Evolutionary conservation across 1,140 invertebrate genomes (phyloP), one percentile per base, ranked within the genome.

Genomic region (Atopsyche davidsoni): DNA sequence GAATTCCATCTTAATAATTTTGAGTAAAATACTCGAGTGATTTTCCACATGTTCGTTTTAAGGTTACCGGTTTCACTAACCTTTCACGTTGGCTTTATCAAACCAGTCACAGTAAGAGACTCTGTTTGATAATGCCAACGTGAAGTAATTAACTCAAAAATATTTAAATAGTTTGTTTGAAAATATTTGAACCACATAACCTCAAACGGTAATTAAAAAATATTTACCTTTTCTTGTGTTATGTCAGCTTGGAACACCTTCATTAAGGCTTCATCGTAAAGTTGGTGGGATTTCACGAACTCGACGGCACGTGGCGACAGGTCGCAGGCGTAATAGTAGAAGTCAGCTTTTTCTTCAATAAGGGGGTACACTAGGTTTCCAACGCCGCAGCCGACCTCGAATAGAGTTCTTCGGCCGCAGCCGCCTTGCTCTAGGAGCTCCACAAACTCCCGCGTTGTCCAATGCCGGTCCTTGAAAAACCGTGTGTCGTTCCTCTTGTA

Each of bases 401-500:
- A 69, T 22, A 86, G 74, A 2, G 73, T 64, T 44, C 70, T 63
- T 45, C 55, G 57, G 17, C 25, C 9, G 9, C 64, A 36, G 3
- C 65, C 65, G 7, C 64, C 54, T 40, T 75, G 65, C 3, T 70
- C 67, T 25, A 67, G 64, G 11, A 99, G 70, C 66, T 98, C 93
- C 57, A 82, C 64, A 72, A 99, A 97, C 71, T 99, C 96, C 61
- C 91, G 75, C 44, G 82, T 89, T 2, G 92, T 97, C 96, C 96
- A 99, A 66, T 98, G 92, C 14, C 96, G 78, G 71, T 98, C 94
- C 72, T 94, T 94, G 65, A 98, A 99, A 65, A 99, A 99, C 58
- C 84, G 77, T 0, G 79, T 85, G 59, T 87, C 85, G 65, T 95
- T 94, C 53, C 92, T 73, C 70, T 98, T 96, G 64, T 99, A 99